Evolutionary conservation across 37 sponge, comb jelly and placozoan species (phyloP).

Genomic region (Oopsacas minuta): DNA sequence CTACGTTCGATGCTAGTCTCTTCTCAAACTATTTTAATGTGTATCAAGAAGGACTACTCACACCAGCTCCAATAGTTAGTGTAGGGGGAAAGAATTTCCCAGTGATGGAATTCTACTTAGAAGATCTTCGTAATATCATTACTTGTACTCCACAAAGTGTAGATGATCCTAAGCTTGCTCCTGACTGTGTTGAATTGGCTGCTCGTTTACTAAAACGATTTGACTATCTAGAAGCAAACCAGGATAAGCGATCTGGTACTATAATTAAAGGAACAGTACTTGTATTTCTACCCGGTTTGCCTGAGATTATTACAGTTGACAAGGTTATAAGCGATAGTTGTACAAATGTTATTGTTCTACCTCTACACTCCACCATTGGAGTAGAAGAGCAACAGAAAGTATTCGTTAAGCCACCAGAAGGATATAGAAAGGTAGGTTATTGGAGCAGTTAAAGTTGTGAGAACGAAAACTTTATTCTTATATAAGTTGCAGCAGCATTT

Average conservation of each 20-base stretch:
- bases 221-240: not conserved
- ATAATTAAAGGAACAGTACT: slow-evolving; percentile 62
- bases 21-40: slow-evolving; percentile 64
- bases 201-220: not conserved
- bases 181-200: not conserved
- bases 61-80: slow-evolving; percentile 55
- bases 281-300: slow-evolving; percentile 83
- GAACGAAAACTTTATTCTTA: not conserved
- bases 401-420: slow-evolving; percentile 48
- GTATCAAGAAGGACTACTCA: slow-evolving; percentile 13
- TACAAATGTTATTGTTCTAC: slow-evolving; percentile 27
- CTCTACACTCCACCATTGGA: slow-evolving; percentile 64
- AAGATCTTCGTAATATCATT: slow-evolving; percentile 41
- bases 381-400: slow-evolving; percentile 53
- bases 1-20: slow-evolving; percentile 52
- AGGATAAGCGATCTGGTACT: not conserved
- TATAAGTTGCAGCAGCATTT: not conserved
- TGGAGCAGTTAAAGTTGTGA: not conserved
- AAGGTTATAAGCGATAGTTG: slow-evolving; percentile 18
- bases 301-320: slow-evolving; percentile 56
- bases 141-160: not conserved
- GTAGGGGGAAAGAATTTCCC: slow-evolving; percentile 40
- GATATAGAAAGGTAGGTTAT: slow-evolving; percentile 47
- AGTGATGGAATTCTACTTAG: slow-evolving; percentile 61
- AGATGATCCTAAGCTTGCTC: not conserved